These are phyloP conservation scores for Drosophila aff. DNA, from an alignment of 1,140 invertebrate genomes.

Conservation along the genomic window DNA sequence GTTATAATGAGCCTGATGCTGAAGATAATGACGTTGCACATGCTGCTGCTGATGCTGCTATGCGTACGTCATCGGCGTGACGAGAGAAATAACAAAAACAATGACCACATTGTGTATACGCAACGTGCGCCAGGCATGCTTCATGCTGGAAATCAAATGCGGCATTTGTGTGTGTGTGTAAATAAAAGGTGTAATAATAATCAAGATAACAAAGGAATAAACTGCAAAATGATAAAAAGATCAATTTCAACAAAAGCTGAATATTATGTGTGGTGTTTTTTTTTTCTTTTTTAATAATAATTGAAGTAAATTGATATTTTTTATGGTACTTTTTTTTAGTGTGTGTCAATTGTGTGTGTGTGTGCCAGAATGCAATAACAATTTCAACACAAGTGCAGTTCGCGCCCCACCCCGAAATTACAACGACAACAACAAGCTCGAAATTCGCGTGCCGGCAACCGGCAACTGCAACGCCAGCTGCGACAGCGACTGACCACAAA, in stretches of 20 bases:
- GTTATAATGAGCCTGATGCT: slow-evolving; percentile 11
- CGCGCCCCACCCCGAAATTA: slow-evolving; percentile 34
- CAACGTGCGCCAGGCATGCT: slow-evolving; percentile 32
- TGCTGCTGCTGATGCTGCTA: not conserved
- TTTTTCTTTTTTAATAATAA: slow-evolving; percentile 16
- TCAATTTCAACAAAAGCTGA: slow-evolving; percentile 36
- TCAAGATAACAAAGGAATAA: not conserved
- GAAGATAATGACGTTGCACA: slow-evolving; percentile 26
- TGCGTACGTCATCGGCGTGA: slow-evolving; percentile 23
- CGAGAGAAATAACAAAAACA: slow-evolving; percentile 30
- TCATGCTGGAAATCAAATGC: slow-evolving; percentile 17
- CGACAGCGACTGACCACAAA: slow-evolving; percentile 50
- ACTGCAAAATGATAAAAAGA: slow-evolving; percentile 1
- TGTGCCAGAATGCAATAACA: slow-evolving; percentile 38
- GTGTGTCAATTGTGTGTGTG: slow-evolving; percentile 24
- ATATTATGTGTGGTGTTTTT: slow-evolving; percentile 42
- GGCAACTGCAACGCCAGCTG: slow-evolving; percentile 25
- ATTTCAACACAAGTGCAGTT: slow-evolving; percentile 32
- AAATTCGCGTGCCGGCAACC: slow-evolving; percentile 46
- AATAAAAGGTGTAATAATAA: slow-evolving; percentile 3
- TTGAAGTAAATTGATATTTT: not conserved
- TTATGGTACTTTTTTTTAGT: not conserved
- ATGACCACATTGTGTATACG: slow-evolving; percentile 50
- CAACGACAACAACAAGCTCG: not conserved
- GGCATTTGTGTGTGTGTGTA: slow-evolving; percentile 1